Percentiles rank a stretch among this genome's conserved stretches.
Conservation (phyloP, 2,113 vertebrate genomes). For the Onychorhynchus coronatus region DNA sequence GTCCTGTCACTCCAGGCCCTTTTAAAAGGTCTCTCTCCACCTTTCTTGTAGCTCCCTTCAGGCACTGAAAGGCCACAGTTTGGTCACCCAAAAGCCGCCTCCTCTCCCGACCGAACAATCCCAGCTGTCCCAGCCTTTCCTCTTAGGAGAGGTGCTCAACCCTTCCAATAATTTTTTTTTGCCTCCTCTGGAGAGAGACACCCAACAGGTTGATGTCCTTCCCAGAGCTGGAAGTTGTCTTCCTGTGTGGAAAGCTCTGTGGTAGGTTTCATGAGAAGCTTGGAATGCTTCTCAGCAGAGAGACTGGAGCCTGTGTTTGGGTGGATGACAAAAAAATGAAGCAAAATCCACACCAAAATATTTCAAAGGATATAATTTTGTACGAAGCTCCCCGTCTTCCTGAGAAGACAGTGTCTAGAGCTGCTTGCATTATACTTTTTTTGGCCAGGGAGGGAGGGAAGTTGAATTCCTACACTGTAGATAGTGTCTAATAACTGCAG, state of each 20-base stretch:
- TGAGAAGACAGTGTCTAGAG: not conserved
- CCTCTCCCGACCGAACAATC: not conserved
- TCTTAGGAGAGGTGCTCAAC: not conserved
- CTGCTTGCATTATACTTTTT: not conserved
- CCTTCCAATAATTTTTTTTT: not conserved
- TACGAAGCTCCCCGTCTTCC: not conserved
- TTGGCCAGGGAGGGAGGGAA: accelerated
- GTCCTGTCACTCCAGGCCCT: not conserved
- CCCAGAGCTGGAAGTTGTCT: not conserved
- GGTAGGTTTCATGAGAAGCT: not conserved
- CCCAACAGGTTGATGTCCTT: not conserved
- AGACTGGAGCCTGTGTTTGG: not conserved
- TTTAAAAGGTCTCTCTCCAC: not conserved
- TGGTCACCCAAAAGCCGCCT: too few relatives aligned
- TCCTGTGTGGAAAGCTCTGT: not conserved
- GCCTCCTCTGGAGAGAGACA: not conserved
- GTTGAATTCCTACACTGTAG: not conserved
- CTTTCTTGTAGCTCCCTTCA: not conserved
- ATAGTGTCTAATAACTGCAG: not conserved
- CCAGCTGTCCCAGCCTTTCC: not conserved
- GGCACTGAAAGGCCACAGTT: not conserved
- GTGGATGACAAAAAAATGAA: not conserved
- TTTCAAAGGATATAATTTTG: not conserved
- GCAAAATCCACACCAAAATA: not conserved
- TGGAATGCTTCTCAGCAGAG: not conserved